phyloP scores from a whole-genome alignment of 53 echinoderm and acorn worm genomes.

The Hippasteria phrygiana region DNA sequence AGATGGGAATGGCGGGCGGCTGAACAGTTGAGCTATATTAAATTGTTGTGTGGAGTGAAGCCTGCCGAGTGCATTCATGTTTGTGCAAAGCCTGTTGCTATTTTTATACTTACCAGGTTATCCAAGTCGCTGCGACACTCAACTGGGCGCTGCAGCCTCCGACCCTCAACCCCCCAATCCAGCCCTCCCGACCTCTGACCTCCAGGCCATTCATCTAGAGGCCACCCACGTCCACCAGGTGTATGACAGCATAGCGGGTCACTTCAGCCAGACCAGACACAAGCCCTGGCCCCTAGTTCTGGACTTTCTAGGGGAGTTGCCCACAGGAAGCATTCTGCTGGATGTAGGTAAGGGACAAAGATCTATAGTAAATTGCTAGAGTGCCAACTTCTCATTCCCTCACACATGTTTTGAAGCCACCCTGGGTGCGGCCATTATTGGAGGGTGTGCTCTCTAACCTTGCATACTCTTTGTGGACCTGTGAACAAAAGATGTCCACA shows the following conservation, averaged over 20 bases:
- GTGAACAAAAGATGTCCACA: too few species aligned
- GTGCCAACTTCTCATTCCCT: neutral
- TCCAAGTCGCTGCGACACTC: slow-evolving; percentile 86
- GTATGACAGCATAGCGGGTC: slow-evolving; percentile 90
- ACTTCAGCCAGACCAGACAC: slow-evolving; percentile 97
- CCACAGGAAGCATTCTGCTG: slow-evolving; percentile 73
- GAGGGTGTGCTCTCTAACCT: too few species aligned
- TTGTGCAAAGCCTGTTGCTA: neutral
- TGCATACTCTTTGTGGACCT: too few species aligned
- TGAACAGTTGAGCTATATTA: neutral
- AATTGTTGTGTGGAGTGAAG: too few species aligned
- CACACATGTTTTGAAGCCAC: too few species aligned
- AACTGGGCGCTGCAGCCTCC: slow-evolving; percentile 30
- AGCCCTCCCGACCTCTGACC: slow-evolving; percentile 75
- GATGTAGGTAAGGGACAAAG: slow-evolving; percentile 84
- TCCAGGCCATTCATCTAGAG: slow-evolving; percentile 81
- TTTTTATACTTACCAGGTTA: slow-evolving; percentile 66
- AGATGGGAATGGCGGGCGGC: slow-evolving; percentile 11
- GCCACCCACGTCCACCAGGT: slow-evolving; percentile 87
- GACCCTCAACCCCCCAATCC: neutral
- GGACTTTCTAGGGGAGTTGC: slow-evolving; percentile 73
- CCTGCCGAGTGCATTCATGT: too few species aligned
- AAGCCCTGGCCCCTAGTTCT: slow-evolving; percentile 92
- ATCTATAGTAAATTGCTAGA: neutral
- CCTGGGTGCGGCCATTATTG: too few species aligned